Base-by-base conservation (phyloP, 2,888 invertebrate species). In the Hipparchia semele region DNA sequence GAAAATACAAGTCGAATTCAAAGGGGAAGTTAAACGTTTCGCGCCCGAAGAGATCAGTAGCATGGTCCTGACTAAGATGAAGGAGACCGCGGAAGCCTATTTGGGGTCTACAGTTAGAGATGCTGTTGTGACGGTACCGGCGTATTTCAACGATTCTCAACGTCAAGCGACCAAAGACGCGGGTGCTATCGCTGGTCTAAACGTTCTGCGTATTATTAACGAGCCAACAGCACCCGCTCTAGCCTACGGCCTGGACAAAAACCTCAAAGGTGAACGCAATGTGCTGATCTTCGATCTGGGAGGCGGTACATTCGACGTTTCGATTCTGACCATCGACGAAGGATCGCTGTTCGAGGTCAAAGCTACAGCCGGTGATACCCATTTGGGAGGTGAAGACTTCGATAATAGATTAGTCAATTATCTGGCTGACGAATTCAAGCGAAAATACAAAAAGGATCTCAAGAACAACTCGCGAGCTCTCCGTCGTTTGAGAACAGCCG, bases 231-330 rank as follows among this genome's bases (percentile, higher is more conserved):
- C 96, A 2, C 97, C 96, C 6, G 95, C 96, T 23, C 90, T 96
- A 68, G 96, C 96, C 7, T 96, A 97, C 83, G 97, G 97, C 2
- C 91, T 95, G 59, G 95, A 95, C 12, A 65, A 65, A 6, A 65
- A 65, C 7, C 51, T 65, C 0, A 65, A 51, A 33, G 65, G 51
- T 3, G 95, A 95, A 82, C 91, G 94, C 10, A 95, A 95, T 80
- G 95, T 96, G 6, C 86, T 95, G 10, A 96, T 65, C 12, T 65
- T 65, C 12, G 65, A 65, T 51, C 9, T 65, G 6, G 65, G 65
- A 51, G 65, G 65, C 46, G 95, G 95, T 75, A 97, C 97, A 13
- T 97, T 98, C 86, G 97, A 98, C 89, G 97, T 98, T 2, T 97
- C 97, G 68, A 96, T 98, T 4, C 58, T 67, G 6, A 67, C 56